Conservation (phyloP, 2,888 invertebrate species). For the Chirona hameri region DNA sequence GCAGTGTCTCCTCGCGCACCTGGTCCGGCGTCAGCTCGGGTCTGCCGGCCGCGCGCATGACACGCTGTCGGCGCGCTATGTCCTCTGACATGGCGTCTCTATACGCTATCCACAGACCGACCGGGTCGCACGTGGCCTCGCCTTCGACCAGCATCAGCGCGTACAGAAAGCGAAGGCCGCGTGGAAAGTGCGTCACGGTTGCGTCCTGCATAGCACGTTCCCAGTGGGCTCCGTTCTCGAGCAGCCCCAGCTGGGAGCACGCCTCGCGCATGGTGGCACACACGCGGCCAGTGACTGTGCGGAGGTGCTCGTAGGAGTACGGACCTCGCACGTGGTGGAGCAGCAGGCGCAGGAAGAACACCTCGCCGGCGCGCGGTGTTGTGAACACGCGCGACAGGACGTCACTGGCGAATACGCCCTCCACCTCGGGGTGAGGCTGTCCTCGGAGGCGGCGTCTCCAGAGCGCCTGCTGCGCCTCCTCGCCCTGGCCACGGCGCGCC, state of each 20-base stretch:
- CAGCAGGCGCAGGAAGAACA: slow-evolving; percentile 38
- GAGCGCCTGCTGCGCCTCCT: no score
- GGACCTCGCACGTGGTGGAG: slow-evolving; percentile 38
- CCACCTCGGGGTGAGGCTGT: slow-evolving; percentile 32
- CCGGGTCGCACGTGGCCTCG: slow-evolving; percentile 39
- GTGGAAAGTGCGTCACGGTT: no score
- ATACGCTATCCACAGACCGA: no score
- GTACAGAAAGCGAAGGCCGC: no score
- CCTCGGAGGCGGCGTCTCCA: no score
- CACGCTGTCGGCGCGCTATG: no score
- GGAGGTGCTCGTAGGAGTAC: slow-evolving; percentile 39
- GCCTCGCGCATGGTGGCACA: slow-evolving; percentile 40
- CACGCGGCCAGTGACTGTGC: slow-evolving; percentile 40
- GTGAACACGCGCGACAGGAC: slow-evolving; percentile 7
- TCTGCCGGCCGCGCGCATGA: no score
- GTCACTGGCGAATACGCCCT: not conserved
- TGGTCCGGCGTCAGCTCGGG: no score
- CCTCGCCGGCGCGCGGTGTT: slow-evolving; percentile 33
- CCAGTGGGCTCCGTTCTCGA: slow-evolving; percentile 42
- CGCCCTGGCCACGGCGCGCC: no score
- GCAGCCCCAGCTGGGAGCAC: slow-evolving; percentile 37
- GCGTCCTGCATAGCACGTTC: not conserved
- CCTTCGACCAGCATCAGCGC: no score
- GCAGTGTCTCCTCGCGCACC: no score
- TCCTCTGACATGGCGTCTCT: no score